Evolutionary conservation across 2,888 invertebrate genomes (phyloP).

Genomic region (Amorpha juglandis): DNA sequence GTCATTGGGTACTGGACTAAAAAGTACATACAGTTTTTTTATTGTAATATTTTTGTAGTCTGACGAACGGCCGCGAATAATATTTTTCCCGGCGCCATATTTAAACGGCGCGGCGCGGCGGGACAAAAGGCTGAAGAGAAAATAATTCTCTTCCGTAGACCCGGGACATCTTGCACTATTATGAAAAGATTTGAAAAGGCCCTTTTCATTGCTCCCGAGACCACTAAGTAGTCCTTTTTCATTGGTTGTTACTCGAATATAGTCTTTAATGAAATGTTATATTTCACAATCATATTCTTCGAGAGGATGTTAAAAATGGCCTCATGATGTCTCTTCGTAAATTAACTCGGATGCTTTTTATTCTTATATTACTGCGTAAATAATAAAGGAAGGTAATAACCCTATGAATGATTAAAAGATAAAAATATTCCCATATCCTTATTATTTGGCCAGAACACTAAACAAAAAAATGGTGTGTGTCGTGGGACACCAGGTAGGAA

Average conservation of each 20-base stretch:
- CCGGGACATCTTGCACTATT: constrained; percentile 73
- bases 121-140: constrained; percentile 70
- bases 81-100: constrained; percentile 61
- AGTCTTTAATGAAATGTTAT: constrained; percentile 1
- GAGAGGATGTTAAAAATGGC: not conserved
- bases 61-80: constrained; percentile 49
- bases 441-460: too few relatives aligned
- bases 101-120: constrained; percentile 55
- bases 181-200: constrained; percentile 72
- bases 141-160: constrained; percentile 73
- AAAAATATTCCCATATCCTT: too few relatives aligned
- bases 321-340: not conserved
- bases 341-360: not conserved
- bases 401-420: too few relatives aligned
- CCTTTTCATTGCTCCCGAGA: constrained; percentile 59
- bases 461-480: too few relatives aligned
- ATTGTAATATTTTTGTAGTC: constrained; percentile 23
- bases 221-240: constrained; percentile 54
- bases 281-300: not conserved
- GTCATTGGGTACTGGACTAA: not conserved
- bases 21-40: constrained; percentile 23
- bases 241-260: constrained; percentile 7
- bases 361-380: not conserved
- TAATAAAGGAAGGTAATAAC: too few relatives aligned
- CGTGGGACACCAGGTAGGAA: too few relatives aligned